A percentile compares a stretch with the other conserved stretches of the same genome.
These are phyloP conservation scores for Helarctos malayanus DNA, from an alignment of 2,797 vertebrate genomes.

Conservation along the genomic window DNA sequence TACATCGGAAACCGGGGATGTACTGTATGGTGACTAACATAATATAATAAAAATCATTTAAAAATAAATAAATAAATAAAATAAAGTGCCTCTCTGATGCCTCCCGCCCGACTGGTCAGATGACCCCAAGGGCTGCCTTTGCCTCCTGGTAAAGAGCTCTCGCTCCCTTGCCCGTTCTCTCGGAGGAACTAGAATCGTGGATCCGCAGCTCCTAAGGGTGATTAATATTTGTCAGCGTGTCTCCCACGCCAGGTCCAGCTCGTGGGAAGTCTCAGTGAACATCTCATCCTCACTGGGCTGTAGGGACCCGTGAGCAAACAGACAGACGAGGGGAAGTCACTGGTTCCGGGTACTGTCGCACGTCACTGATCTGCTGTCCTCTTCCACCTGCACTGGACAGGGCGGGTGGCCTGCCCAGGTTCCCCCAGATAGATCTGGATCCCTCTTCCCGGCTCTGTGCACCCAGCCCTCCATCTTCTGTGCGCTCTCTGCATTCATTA, in stretches of 20 bases:
- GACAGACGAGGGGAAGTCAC: neutral
- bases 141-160: fast-evolving
- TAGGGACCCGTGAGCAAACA: neutral
- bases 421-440: neutral
- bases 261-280: neutral
- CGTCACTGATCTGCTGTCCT: neutral
- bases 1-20: too few species aligned
- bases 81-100: neutral
- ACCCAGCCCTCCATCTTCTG: neutral
- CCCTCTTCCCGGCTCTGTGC: neutral
- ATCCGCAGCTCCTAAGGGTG: neutral
- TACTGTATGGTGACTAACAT: too few species aligned
- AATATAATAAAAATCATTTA: too few species aligned
- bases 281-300: too few species aligned
- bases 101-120: neutral
- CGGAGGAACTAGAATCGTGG: neutral
- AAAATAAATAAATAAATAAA: too few species aligned
- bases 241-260: neutral
- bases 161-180: neutral
- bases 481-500: neutral
- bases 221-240: fast-evolving
- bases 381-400: neutral
- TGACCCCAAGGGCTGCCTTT: neutral
- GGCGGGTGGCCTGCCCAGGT: neutral
- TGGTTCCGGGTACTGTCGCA: neutral